Percentiles rank a stretch among this genome's conserved stretches.
These are phyloP conservation scores for Manis crassicaudata DNA, from an alignment of 2,797 vertebrate genomes.

Conservation along the genomic window DNA sequence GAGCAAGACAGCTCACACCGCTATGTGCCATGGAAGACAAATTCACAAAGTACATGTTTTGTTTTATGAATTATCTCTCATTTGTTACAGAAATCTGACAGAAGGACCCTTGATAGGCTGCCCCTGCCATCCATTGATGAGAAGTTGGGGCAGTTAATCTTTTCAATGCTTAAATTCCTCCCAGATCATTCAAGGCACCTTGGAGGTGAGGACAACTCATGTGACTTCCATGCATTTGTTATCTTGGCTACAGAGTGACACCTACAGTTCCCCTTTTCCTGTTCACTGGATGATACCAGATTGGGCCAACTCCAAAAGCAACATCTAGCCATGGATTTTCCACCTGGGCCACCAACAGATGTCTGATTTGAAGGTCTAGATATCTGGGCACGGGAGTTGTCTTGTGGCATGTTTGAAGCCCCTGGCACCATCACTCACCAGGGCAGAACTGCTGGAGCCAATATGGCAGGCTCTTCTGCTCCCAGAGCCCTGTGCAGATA, in stretches of 20 bases:
- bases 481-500: not conserved
- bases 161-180: not conserved
- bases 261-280: not conserved
- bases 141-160: not conserved
- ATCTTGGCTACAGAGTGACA: not conserved
- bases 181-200: not conserved
- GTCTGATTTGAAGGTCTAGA: not conserved
- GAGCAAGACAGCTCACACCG: not conserved
- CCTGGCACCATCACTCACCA: not conserved
- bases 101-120: not conserved
- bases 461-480: not conserved
- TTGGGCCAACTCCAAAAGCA: not conserved
- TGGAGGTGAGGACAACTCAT: not conserved
- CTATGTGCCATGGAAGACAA: not conserved
- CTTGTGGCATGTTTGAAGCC: not conserved
- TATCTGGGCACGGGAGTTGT: not conserved
- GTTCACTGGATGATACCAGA: not conserved
- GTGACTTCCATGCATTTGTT: not conserved
- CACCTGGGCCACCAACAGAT: not conserved
- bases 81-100: conserved; percentile 26
- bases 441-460: not conserved
- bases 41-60: not conserved
- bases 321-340: not conserved
- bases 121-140: not conserved
- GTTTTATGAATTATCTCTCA: not conserved